Conservation (phyloP, 2,113 vertebrate genomes). For the Mohoua ochrocephala region DNA sequence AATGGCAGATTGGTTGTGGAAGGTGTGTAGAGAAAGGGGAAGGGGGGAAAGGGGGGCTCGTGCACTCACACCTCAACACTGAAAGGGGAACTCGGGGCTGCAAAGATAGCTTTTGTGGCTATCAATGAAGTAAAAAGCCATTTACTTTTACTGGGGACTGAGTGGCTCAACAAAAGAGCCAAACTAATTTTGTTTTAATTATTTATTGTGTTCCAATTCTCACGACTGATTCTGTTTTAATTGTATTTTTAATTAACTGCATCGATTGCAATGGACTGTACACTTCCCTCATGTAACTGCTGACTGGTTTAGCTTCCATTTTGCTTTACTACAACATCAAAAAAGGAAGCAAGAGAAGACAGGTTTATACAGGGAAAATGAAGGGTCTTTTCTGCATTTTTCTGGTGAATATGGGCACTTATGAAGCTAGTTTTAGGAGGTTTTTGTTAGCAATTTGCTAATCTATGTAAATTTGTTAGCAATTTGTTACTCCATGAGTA, state of each 20-base stretch:
- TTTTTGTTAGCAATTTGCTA: neutral
- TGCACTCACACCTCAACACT: neutral
- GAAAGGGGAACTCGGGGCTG: neutral
- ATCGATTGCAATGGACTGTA: slow-evolving; percentile 13
- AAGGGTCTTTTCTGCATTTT: neutral
- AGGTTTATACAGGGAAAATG: neutral
- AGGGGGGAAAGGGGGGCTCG: neutral
- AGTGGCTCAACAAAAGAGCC: neutral
- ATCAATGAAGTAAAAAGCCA: neutral
- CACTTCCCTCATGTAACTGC: neutral
- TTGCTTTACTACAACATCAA: neutral
- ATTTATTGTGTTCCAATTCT: slow-evolving; percentile 44
- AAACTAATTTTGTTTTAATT: slow-evolving; percentile 51
- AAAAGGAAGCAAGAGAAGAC: neutral
- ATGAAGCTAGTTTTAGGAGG: neutral
- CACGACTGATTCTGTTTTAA: slow-evolving; percentile 32
- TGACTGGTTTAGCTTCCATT: neutral
- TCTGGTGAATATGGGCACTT: neutral
- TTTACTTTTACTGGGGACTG: neutral
- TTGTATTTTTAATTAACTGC: slow-evolving; percentile 60
- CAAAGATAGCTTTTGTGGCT: neutral
- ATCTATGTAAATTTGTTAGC: neutral
- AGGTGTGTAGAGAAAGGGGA: neutral
- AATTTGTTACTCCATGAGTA: neutral
- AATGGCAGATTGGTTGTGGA: neutral